Percentiles rank a stretch among this genome's conserved stretches.
phyloP scores from a whole-genome alignment of 2,113 vertebrate species.

The Fukomys damarensis region DNA sequence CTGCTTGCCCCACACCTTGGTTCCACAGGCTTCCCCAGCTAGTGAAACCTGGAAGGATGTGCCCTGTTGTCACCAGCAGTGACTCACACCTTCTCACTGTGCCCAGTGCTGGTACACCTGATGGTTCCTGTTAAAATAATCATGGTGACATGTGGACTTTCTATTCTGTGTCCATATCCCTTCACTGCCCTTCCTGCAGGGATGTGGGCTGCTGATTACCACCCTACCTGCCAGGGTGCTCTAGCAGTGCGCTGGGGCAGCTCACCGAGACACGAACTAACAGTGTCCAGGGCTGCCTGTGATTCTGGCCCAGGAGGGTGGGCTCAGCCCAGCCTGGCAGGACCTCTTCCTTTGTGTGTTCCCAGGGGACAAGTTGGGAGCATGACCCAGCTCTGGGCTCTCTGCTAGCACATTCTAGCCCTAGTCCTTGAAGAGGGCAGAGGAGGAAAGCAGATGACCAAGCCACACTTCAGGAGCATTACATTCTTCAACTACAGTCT shows the following conservation, averaged over 20 bases:
- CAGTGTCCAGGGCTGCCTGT: not conserved
- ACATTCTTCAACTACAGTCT: fast-evolving
- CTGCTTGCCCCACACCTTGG: fast-evolving
- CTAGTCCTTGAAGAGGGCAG: not conserved
- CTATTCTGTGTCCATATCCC: not conserved
- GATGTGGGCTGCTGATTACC: not conserved
- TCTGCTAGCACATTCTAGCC: not conserved
- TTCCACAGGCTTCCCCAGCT: not conserved
- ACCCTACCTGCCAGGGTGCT: not conserved
- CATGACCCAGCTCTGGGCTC: not conserved
- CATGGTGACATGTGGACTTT: not conserved
- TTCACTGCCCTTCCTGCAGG: not conserved
- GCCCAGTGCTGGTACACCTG: not conserved
- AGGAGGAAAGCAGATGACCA: not conserved
- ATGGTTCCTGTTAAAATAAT: not conserved
- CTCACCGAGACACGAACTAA: not conserved
- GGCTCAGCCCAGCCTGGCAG: not conserved
- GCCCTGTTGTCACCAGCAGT: not conserved
- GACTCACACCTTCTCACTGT: not conserved
- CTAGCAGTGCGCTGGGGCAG: not conserved
- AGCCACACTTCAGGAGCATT: not conserved
- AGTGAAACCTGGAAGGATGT: not conserved
- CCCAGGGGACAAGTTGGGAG: not conserved
- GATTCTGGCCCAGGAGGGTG: not conserved
- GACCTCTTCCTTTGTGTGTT: not conserved